A percentile compares a stretch with the other conserved stretches of the same genome.
These are phyloP conservation scores for Brachyhypopomus gauderio DNA, from an alignment of 2,113 vertebrate genomes.

Conservation along the genomic window DNA sequence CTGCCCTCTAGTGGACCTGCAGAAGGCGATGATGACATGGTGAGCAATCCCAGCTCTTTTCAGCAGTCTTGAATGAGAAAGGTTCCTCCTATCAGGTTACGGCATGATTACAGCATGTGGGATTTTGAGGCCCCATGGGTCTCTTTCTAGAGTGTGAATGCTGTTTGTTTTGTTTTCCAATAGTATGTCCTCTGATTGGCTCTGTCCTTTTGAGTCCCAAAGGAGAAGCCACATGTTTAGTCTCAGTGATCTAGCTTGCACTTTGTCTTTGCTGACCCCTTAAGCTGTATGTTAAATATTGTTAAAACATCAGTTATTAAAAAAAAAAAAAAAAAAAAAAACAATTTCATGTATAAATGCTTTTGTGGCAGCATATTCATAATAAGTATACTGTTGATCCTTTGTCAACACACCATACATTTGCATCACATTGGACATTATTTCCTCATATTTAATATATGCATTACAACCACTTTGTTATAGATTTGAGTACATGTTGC, in stretches of 20 bases:
- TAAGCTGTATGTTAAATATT: background rate
- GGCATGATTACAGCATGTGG: background rate
- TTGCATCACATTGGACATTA: background rate
- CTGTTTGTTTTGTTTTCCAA: background rate
- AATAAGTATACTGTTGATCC: background rate
- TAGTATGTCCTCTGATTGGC: background rate
- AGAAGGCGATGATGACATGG: slow-evolving; percentile 93
- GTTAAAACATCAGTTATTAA: background rate
- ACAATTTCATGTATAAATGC: background rate
- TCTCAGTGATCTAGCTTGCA: background rate
- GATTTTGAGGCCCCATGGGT: background rate
- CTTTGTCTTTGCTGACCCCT: background rate
- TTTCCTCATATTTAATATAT: background rate
- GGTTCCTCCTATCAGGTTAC: background rate
- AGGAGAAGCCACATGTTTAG: background rate
- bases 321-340: background rate
- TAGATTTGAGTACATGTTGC: no score
- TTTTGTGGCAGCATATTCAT: background rate
- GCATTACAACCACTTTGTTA: no score
- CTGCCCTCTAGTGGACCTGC: slow-evolving; percentile 86
- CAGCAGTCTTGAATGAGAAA: background rate
- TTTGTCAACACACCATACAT: background rate
- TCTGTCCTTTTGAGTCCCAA: background rate
- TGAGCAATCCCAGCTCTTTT: slow-evolving; percentile 63
- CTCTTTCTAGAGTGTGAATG: background rate